A percentile compares a stretch with the other conserved stretches of the same genome.
These are phyloP conservation scores for Apogon hyalosoma DNA, from an alignment of 2,797 vertebrate genomes.

Conservation along the genomic window DNA sequence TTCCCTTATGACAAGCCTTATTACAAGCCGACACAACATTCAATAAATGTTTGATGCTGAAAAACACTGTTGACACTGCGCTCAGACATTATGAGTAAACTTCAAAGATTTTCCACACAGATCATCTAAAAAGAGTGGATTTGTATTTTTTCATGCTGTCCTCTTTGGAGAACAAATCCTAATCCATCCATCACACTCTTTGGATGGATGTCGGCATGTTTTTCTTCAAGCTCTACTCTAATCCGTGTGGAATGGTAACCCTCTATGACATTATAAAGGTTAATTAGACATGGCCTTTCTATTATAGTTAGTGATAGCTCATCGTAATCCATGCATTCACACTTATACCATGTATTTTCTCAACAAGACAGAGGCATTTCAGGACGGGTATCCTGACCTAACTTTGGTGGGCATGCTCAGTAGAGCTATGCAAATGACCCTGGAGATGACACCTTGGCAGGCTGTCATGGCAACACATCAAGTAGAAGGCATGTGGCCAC, in stretches of 20 bases:
- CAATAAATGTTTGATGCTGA: conserved; percentile 11
- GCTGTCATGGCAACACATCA: conserved; percentile 73
- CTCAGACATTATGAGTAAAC: conserved; percentile 7
- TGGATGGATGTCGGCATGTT: conserved; percentile 20
- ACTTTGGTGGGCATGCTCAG: conserved; percentile 64
- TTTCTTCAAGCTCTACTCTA: conserved; percentile 26
- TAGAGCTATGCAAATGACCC: conserved; percentile 42
- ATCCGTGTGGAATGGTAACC: conserved; percentile 56
- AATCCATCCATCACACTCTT: conserved; percentile 14
- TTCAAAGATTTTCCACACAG: not conserved
- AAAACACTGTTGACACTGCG: not conserved
- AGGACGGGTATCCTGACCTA: conserved; percentile 60
- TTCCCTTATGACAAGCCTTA: not conserved
- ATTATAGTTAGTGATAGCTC: conserved; percentile 59
- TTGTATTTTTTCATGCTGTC: conserved; percentile 42
- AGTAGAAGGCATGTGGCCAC: conserved; percentile 52
- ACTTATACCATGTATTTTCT: conserved; percentile 17
- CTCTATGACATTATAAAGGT: conserved; percentile 64
- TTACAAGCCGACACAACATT: conserved; percentile 11
- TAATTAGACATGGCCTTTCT: conserved; percentile 68
- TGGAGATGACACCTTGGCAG: conserved; percentile 60
- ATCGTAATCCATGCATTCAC: conserved; percentile 43
- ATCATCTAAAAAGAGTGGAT: conserved; percentile 35
- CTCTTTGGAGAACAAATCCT: conserved; percentile 35
- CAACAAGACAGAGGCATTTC: conserved; percentile 47